Evolutionary conservation across 2,797 vertebrate species (phyloP), one percentile per base, ranked within the genome.

Genomic region (Pangasius larnaudii): DNA sequence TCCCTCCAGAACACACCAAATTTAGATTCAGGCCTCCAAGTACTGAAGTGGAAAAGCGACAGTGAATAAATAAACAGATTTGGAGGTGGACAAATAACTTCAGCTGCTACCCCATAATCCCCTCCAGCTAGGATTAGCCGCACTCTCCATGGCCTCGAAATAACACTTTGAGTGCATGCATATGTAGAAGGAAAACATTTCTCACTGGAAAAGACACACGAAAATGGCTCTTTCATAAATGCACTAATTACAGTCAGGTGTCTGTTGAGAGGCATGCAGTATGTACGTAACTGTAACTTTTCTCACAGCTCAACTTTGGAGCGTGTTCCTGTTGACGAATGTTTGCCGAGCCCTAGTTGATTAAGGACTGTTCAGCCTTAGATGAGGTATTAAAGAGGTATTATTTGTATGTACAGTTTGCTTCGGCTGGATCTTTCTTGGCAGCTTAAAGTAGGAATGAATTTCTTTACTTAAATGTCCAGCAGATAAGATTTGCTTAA

Each of bases 41-140:
- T 74, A 53, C 8, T 67, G 51, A 53, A 67, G 53, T 88, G 84
- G 67, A 74, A 86, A 88, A 86, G 39, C 49, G 42, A 61, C 78
- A 85, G 84, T n/a, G 79, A 86, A 89, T 89, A 72, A 87, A 87
- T 87, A 72, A 82, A 83, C 39, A 74, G 84, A 86, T 89, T 74
- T 83, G 84, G 58, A 81, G 84, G 82, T 82, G 84, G 88, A 89
- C 84, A 86, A 89, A 86, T 83, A 89, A 82, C 77, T 89, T 75
- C 65, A 71, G 79, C 69, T 72, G 65, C 65, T 65, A 69, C 33
- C 53, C 67, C 51, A 11, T 75, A 80, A 86, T 89, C 88, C 84
- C 85, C 84, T 67, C 42, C 36, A 75, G 84, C 84, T 69, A 59
- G 59, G 87, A 88, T 88, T 88, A 88, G 71, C 27, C 8, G 49